Base-by-base conservation (phyloP, 2,888 invertebrate species). In the Ophonus ardosiacus region DNA sequence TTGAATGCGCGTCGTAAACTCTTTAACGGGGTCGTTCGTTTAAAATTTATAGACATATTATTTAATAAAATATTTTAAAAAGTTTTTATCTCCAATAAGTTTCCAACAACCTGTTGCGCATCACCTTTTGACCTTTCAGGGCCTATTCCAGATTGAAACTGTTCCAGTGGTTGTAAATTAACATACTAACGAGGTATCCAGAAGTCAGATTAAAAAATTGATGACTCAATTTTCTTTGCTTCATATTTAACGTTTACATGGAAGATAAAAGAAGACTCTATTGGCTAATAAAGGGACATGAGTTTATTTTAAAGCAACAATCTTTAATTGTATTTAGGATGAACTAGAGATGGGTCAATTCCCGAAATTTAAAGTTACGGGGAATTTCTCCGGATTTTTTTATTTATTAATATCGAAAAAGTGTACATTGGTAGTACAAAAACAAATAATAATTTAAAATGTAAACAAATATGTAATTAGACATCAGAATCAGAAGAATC, bases 61-160 rank as follows among this genome's bases (percentile, higher is more conserved):
- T 43, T 74, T 43, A 74, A 74, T 74, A 40, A 74, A 68, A 74
- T 74, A 74, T 74, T 74, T 43, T 43, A 43, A 43, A 31, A 74
- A 74, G 71, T 74, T 74, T 74, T 31, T 38, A 43, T 74, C 18
- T 40, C 43, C 43, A 43, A 68, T 38, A 74, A 74, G 68, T 68
- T 43, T 3, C 7, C 17, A 13, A 18, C 71, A 74, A 74, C 71
- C 71, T 74, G 71, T 74, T 74, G 71, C 71, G 3, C 38, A 3
- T 74, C 40, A 43, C 40, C 71, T 74, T 74, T 74, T 74, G 71
- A 74, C 71, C 71, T 74, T 74, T 74, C 17, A 7, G 40, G 15
- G 51, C 71, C 71, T 74, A 74, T 74, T 74, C 71, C 68, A 40
- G 15, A 74, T 68, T 63, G 10, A 13, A 63, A 18, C 13, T 15